Evolutionary conservation across 2,797 vertebrate genomes (phyloP).

Genomic region (Peromyscus melanophrys): DNA sequence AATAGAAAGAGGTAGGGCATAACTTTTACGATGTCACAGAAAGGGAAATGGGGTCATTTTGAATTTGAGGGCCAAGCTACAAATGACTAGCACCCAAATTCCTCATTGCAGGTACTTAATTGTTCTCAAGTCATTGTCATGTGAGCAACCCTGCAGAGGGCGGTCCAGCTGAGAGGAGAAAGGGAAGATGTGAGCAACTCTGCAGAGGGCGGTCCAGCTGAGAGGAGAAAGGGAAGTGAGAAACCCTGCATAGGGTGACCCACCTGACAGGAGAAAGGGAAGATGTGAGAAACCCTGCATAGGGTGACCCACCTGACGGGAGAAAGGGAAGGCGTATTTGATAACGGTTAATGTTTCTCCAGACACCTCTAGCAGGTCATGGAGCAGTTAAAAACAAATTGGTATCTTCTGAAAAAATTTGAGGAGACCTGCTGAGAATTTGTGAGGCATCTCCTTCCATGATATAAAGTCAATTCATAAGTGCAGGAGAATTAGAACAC

Average conservation of each 20-base stretch:
- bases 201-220: too few relatives aligned
- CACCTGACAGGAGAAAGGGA: too few relatives aligned
- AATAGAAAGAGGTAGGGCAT: background rate
- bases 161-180: background rate
- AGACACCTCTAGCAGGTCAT: background rate
- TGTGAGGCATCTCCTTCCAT: too few relatives aligned
- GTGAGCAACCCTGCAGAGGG: background rate
- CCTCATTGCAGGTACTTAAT: background rate
- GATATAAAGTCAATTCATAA: background rate
- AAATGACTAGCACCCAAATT: background rate
- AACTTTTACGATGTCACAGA: background rate
- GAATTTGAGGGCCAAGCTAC: background rate
- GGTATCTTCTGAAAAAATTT: background rate
- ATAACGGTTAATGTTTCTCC: background rate
- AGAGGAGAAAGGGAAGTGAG: background rate
- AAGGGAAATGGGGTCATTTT: background rate
- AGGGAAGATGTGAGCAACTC: background rate
- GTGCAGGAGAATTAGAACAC: background rate
- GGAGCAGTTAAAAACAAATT: background rate
- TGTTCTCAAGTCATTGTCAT: background rate
- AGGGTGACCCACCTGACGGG: too few relatives aligned
- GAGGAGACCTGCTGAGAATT: slow-evolving; percentile 1
- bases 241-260: too few relatives aligned
- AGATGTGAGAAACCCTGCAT: background rate
- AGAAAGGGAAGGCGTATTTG: background rate